These are phyloP conservation scores for Aptenodytes forsteri DNA, from an alignment of 2,113 vertebrate species.

Conservation along the genomic window DNA sequence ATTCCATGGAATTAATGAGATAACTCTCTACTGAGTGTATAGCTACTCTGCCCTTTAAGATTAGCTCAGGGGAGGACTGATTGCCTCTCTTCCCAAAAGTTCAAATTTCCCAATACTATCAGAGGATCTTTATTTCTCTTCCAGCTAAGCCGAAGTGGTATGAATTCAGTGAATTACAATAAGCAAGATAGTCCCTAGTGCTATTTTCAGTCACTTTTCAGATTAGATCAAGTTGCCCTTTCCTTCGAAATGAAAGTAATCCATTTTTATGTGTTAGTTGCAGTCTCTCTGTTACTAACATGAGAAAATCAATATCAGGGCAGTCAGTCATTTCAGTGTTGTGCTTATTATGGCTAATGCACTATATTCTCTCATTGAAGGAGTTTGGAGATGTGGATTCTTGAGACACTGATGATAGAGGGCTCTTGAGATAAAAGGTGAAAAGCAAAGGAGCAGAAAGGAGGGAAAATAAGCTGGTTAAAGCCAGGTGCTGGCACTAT, in stretches of 20 bases:
- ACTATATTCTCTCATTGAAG: neutral
- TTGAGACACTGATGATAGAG: neutral
- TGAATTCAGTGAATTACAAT: neutral
- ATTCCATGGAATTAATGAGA: constrained; percentile 12
- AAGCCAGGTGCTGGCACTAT: neutral
- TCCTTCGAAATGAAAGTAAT: constrained; percentile 35
- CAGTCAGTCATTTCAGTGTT: neutral
- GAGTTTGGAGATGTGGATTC: neutral
- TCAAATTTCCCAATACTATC: neutral
- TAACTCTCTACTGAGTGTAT: neutral
- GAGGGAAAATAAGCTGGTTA: neutral
- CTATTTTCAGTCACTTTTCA: constrained; percentile 14
- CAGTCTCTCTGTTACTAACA: neutral
- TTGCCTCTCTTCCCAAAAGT: constrained; percentile 2
- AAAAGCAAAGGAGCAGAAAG: neutral
- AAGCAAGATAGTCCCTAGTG: neutral
- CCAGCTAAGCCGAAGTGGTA: neutral
- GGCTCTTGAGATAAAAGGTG: neutral
- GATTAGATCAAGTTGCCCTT: neutral
- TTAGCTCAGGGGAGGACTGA: neutral
- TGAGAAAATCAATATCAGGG: neutral
- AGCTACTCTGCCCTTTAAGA: constrained; percentile 1
- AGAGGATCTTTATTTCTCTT: neutral
- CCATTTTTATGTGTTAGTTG: neutral
- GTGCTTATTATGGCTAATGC: neutral